These are phyloP conservation scores for Pristionchus pacificus DNA, from an alignment of 1,140 invertebrate species.

Conservation along the genomic window DNA sequence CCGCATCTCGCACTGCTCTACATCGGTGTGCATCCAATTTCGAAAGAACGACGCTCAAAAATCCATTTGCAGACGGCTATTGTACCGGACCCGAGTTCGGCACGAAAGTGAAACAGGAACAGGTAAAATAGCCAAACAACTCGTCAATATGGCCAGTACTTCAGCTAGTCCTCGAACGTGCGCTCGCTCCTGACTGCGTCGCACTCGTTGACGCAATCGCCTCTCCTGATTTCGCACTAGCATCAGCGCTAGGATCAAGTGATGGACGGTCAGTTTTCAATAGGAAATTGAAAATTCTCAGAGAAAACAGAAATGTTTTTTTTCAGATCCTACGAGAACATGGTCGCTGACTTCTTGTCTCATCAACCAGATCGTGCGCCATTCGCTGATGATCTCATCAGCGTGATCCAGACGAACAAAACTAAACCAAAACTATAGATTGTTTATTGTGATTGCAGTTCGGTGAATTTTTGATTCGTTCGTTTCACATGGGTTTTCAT, in stretches of 20 bases:
- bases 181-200: conserved; percentile 72
- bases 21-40: conserved; percentile 60
- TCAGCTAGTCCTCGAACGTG: conserved; percentile 60
- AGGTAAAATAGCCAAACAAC: conserved; percentile 61
- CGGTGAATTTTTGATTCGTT: no score
- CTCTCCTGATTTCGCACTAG: conserved; percentile 80
- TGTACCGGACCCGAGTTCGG: conserved; percentile 36
- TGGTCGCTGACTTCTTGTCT: conserved; percentile 20
- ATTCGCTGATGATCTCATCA: conserved; percentile 23
- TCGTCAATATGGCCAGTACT: neutral
- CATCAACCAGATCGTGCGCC: conserved; percentile 7
- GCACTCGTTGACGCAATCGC: conserved; percentile 77
- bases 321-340: conserved; percentile 26
- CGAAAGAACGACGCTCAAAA: conserved; percentile 3
- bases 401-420: no score
- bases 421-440: no score
- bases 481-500: no score
- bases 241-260: conserved; percentile 73
- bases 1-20: conserved; percentile 73
- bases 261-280: conserved; percentile 64
- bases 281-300: neutral
- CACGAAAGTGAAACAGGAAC: conserved; percentile 62
- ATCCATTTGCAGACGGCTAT: conserved; percentile 46
- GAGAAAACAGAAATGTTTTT: neutral
- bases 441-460: no score